Evolutionary conservation across 2,113 vertebrate species (phyloP), one percentile per base, ranked within the genome.

Genomic region (Thymallus thymallus): DNA sequence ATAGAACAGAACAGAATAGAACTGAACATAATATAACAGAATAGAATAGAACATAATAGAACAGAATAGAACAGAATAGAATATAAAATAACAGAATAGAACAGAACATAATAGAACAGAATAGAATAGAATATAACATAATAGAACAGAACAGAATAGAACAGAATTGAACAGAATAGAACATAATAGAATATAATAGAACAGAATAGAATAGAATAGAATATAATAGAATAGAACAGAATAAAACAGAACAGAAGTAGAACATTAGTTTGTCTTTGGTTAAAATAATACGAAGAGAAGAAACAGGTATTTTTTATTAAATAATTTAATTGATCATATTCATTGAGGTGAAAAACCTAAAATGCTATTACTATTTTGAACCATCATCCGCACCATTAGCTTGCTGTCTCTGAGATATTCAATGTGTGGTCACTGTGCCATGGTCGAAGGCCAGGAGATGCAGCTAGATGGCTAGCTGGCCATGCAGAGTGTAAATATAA

Each of bases 401-500:
- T 67, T 1, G n/a, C 65, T 70, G 66, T 81, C 68, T 65, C 71
- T 76, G 73, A 69, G 72, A 64, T 79, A 75, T 56, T 45, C 66
- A 24, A 69, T 51, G 67, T 73, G 69, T 76, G 77, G 77, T 78
- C 81, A 81, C 32, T 64, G 55, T 69, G 65, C 26, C 65, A 72
- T 12, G 62, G 46, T 73, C 68, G 63, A 45, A 80, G 75, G 71
- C 75, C 66, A 65, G 60, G 71, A 82, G 48, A 80, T 77, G 75
- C 72, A 12, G 26, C 5, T 74, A 16, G 35, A 68, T 66, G 63
- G 71, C 65, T 64, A 0, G 5, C 67, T 51, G 58, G 45, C 56
- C 76, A 46, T 72, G 68, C 69, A 30, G 55, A 74, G 51, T 76
- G 78, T 81, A 77, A 70, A 83, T 72, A 46, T 18, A 32, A 65